Percentiles rank a stretch among this genome's conserved stretches.
Evolutionary conservation across 2,888 invertebrate species (phyloP).

Genomic region (Microctonus hyperodae): DNA sequence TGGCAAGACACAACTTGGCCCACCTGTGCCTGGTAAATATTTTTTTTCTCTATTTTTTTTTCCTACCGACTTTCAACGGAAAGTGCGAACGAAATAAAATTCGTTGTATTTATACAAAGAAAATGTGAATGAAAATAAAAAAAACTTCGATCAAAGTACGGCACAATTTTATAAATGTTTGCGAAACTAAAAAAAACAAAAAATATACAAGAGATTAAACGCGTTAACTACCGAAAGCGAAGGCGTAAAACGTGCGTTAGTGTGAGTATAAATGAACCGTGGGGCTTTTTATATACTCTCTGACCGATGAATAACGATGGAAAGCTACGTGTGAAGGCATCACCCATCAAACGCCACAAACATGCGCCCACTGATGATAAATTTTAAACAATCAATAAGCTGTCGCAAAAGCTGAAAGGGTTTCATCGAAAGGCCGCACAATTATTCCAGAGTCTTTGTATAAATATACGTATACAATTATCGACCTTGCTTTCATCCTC

Average conservation of each 20-base stretch:
- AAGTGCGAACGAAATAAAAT: conserved; percentile 29
- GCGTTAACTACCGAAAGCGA: background rate
- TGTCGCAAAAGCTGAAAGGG: conserved; percentile 30
- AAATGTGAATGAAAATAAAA: conserved; percentile 11
- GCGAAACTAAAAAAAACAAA: no score
- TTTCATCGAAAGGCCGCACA: conserved; percentile 29
- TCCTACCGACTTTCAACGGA: conserved; percentile 1
- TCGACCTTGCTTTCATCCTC: conserved; percentile 18
- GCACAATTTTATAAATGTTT: background rate
- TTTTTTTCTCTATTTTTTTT: background rate
- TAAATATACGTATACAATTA: conserved; percentile 17
- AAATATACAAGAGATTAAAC: background rate
- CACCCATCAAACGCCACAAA: conserved; percentile 25
- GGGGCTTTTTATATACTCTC: conserved; percentile 13
- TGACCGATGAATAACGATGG: conserved; percentile 30
- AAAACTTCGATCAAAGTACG: background rate
- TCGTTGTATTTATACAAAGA: conserved; percentile 9
- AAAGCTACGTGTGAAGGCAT: conserved; percentile 16
- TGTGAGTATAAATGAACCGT: conserved; percentile 7
- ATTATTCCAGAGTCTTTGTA: background rate
- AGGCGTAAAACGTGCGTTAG: conserved; percentile 30
- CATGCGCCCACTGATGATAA: conserved; percentile 24
- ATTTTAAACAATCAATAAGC: conserved; percentile 35
- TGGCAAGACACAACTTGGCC: conserved; percentile 28
- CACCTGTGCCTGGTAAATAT: conserved; percentile 25